These are phyloP conservation scores for Bufotes viridis DNA, from an alignment of 2,797 vertebrate species.

Conservation along the genomic window DNA sequence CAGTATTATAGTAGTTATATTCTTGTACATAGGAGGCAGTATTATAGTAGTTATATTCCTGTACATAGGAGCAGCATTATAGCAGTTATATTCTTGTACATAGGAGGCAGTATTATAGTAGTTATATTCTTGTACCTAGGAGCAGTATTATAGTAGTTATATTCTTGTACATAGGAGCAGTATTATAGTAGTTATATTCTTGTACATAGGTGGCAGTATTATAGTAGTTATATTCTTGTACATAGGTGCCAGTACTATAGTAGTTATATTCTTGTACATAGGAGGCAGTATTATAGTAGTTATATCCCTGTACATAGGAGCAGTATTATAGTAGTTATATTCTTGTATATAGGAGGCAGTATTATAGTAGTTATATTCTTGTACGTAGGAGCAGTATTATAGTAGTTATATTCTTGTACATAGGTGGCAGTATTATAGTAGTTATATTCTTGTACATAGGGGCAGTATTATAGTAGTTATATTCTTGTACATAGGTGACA, in stretches of 20 bases:
- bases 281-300: background rate
- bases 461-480: background rate
- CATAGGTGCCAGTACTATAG: too few species aligned
- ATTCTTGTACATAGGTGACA: background rate
- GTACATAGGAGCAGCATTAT: background rate
- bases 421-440: background rate
- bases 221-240: too few species aligned
- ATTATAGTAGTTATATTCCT: conserved; percentile 9
- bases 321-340: conserved; percentile 11
- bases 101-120: conserved; percentile 18
- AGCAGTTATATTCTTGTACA: background rate
- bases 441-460: conserved; percentile 7
- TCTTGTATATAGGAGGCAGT: conserved; percentile 3
- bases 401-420: conserved; percentile 6
- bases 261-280: too few species aligned
- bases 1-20: conserved; percentile 1
- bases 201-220: too few species aligned
- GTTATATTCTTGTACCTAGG: conserved; percentile 2
- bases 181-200: too few species aligned
- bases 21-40: background rate
- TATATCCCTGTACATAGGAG: background rate
- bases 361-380: conserved; percentile 11
- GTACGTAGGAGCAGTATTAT: background rate
- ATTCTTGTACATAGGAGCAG: too few species aligned
- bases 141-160: too few species aligned